These are phyloP conservation scores for Gadopsis bispinosus DNA, from an alignment of 2,797 vertebrate genomes.

Conservation along the genomic window DNA sequence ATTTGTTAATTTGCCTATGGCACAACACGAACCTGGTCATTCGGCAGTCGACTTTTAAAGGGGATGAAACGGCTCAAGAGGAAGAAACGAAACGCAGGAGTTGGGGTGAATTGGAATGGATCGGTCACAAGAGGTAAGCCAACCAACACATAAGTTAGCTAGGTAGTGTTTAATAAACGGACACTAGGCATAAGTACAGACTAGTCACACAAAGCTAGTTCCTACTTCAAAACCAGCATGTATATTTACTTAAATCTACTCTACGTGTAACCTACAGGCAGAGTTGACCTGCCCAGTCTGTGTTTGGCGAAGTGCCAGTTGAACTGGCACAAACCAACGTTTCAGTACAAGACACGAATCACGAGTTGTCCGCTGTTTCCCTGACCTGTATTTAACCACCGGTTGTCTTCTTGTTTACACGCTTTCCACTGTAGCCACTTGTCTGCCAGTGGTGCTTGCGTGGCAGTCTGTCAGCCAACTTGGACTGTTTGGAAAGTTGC, in stretches of 20 bases:
- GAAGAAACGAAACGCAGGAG: conserved; percentile 65
- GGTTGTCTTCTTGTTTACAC: neutral
- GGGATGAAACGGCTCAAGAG: conserved; percentile 73
- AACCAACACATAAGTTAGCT: neutral
- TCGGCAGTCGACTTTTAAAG: conserved; percentile 8
- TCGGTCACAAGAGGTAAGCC: conserved; percentile 66
- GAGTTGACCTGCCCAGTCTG: neutral
- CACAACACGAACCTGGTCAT: neutral
- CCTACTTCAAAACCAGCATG: neutral
- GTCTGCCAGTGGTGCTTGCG: conserved; percentile 48
- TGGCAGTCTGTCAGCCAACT: conserved; percentile 56
- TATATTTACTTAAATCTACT: fast-evolving
- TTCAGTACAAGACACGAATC: neutral
- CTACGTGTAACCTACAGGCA: neutral
- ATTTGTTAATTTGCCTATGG: conserved; percentile 2
- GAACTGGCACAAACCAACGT: conserved; percentile 23
- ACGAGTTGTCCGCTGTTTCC: neutral
- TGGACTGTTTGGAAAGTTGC: neutral
- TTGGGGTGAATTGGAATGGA: conserved; percentile 57
- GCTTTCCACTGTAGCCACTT: neutral
- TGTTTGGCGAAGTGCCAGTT: neutral
- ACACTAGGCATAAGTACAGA: neutral
- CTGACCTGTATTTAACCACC: too few species aligned
- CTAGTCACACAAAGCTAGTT: neutral
- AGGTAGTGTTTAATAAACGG: conserved; percentile 3